Conservation (phyloP, 2,113 vertebrate species). For the Sebastes schlegelii region DNA sequence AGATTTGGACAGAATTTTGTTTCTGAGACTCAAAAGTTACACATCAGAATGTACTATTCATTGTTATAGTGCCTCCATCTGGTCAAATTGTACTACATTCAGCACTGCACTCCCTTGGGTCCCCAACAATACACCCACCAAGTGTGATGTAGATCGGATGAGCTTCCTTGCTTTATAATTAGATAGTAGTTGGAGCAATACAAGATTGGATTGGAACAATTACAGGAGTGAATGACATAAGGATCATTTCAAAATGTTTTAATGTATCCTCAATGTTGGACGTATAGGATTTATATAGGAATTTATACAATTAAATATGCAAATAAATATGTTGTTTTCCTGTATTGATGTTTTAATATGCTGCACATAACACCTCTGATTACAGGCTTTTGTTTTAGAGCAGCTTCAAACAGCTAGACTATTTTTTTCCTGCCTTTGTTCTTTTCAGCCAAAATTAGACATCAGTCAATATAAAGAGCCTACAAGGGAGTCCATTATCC, state of each 20-base stretch:
- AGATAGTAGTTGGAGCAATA: neutral
- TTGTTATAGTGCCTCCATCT: too few species aligned
- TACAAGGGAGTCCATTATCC: constrained; percentile 60
- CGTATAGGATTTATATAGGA: too few species aligned
- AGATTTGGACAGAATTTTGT: too few species aligned
- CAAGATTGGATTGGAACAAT: neutral
- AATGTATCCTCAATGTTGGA: neutral
- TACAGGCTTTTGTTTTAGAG: constrained; percentile 9
- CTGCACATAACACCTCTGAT: neutral
- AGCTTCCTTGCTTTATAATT: neutral
- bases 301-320: neutral
- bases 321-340: neutral
- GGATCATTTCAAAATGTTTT: neutral
- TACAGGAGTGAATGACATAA: neutral
- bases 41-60: too few species aligned
- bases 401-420: constrained; percentile 10
- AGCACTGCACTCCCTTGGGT: too few species aligned
- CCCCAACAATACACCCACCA: too few species aligned
- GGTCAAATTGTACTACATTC: too few species aligned
- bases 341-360: neutral
- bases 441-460: constrained; percentile 54
- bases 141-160: too few species aligned
- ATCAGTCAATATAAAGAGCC: constrained; percentile 62
- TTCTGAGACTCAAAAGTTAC: too few species aligned
- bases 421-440: constrained; percentile 42